These are phyloP conservation scores for Drosophila ercepeae DNA, from an alignment of 1,140 invertebrate genomes.

Conservation along the genomic window DNA sequence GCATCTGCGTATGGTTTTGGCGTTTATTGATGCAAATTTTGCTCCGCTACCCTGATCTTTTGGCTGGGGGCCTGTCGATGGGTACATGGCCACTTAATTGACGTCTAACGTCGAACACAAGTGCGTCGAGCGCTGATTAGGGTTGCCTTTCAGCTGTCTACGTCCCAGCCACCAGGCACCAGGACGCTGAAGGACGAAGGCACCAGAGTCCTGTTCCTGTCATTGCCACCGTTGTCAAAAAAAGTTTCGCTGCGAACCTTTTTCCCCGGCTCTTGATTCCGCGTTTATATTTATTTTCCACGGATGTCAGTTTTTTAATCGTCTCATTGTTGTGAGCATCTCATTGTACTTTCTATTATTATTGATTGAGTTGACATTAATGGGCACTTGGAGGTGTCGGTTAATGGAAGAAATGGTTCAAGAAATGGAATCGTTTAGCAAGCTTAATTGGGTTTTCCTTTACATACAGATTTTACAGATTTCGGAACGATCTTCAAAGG, in stretches of 20 bases:
- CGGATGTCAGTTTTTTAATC: slow-evolving; percentile 40
- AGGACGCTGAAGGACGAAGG: no score
- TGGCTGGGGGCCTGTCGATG: slow-evolving; percentile 7
- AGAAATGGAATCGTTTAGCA: slow-evolving; percentile 39
- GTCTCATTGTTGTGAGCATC: slow-evolving; percentile 57
- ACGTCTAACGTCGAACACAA: slow-evolving; percentile 79
- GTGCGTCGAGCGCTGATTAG: slow-evolving; percentile 72
- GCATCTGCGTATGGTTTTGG: slow-evolving; percentile 79
- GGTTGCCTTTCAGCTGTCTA: slow-evolving; percentile 49
- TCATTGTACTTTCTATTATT: slow-evolving; percentile 26
- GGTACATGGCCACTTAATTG: slow-evolving; percentile 64
- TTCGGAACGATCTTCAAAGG: slow-evolving; percentile 11
- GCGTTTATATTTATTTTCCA: slow-evolving; percentile 30
- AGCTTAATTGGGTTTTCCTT: slow-evolving; percentile 25
- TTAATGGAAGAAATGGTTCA: slow-evolving; percentile 65
- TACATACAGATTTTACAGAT: no score
- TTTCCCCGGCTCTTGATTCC: slow-evolving; percentile 27
- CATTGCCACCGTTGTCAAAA: slow-evolving; percentile 75
- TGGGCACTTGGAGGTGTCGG: slow-evolving; percentile 67
- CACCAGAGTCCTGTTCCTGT: slow-evolving; percentile 39
- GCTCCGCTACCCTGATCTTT: slow-evolving; percentile 34
- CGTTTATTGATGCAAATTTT: slow-evolving; percentile 80
- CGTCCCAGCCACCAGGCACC: slow-evolving; percentile 1
- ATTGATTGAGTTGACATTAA: slow-evolving; percentile 79
- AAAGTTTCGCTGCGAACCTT: slow-evolving; percentile 51